Conservation (phyloP, 2,888 invertebrate genomes). For the Griposia aprilina region DNA sequence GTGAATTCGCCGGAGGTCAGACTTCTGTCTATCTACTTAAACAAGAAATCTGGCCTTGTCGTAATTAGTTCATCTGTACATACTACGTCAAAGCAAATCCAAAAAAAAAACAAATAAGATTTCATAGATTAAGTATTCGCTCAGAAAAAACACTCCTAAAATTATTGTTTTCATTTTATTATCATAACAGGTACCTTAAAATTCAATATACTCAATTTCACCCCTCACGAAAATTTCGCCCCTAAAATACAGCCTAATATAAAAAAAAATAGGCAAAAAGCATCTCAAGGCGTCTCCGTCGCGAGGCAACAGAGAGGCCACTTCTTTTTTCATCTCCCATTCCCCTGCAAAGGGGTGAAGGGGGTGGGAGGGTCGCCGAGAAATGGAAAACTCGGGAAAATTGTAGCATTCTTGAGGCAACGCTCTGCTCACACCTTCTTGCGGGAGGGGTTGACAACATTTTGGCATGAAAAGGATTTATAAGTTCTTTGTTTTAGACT, state of each 20-base stretch:
- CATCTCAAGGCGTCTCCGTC: constrained; percentile 74
- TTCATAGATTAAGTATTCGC: background rate
- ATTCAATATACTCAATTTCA: constrained; percentile 1
- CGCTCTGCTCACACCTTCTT: constrained; percentile 90
- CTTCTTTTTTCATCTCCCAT: constrained; percentile 85
- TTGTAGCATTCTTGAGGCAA: constrained; percentile 91
- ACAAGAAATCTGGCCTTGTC: background rate
- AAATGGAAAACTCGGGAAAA: constrained; percentile 91
- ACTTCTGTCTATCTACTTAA: background rate
- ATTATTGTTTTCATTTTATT: background rate
- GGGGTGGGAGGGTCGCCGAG: constrained; percentile 82
- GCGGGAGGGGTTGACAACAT: constrained; percentile 76
- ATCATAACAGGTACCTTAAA: background rate
- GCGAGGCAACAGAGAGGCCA: constrained; percentile 85
- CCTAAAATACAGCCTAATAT: constrained; percentile 40
- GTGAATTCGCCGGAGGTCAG: constrained; percentile 12
- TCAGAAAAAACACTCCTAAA: background rate
- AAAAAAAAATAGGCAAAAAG: constrained; percentile 64
- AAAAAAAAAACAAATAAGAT: no score
- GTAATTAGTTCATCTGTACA: background rate
- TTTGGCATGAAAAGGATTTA: constrained; percentile 63
- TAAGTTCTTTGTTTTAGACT: background rate
- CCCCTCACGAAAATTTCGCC: constrained; percentile 19
- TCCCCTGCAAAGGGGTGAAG: constrained; percentile 58
- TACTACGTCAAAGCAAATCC: background rate